phyloP scores from a whole-genome alignment of 2,888 invertebrate genomes.

The Timema cristinae region DNA sequence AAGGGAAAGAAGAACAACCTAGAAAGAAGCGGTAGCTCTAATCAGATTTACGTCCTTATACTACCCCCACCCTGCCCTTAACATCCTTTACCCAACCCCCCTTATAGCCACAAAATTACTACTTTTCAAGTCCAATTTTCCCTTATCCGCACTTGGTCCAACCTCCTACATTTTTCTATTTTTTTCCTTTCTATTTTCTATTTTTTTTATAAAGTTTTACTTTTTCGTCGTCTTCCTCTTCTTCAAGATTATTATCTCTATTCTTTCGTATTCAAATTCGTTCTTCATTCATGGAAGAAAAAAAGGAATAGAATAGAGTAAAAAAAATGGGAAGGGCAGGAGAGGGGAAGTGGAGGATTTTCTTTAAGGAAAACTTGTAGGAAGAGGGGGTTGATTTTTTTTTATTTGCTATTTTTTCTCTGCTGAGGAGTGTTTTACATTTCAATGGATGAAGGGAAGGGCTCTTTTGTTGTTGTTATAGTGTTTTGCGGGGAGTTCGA shows the following conservation, averaged over 20 bases:
- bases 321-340: background rate
- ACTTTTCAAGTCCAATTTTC: conserved; percentile 27
- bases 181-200: conserved; percentile 1
- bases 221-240: background rate
- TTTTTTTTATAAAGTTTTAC: too few relatives aligned
- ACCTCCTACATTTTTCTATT: background rate
- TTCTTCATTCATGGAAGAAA: conserved; percentile 18
- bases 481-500: too few relatives aligned
- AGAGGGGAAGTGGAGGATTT: conserved; percentile 8
- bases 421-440: conserved; percentile 4
- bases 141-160: conserved; percentile 4
- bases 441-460: background rate
- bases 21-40: conserved; percentile 17
- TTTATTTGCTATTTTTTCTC: too few relatives aligned
- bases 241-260: conserved; percentile 25
- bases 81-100: background rate
- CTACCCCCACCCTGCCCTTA: conserved; percentile 1
- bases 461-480: too few relatives aligned
- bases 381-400: too few relatives aligned
- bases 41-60: conserved; percentile 26
- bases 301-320: conserved; percentile 5
- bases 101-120: conserved; percentile 27
- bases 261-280: conserved; percentile 30
- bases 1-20: conserved; percentile 1
- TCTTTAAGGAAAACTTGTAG: conserved; percentile 17